phyloP scores from a whole-genome alignment of 2,888 invertebrate genomes.

The Nomada flava region DNA sequence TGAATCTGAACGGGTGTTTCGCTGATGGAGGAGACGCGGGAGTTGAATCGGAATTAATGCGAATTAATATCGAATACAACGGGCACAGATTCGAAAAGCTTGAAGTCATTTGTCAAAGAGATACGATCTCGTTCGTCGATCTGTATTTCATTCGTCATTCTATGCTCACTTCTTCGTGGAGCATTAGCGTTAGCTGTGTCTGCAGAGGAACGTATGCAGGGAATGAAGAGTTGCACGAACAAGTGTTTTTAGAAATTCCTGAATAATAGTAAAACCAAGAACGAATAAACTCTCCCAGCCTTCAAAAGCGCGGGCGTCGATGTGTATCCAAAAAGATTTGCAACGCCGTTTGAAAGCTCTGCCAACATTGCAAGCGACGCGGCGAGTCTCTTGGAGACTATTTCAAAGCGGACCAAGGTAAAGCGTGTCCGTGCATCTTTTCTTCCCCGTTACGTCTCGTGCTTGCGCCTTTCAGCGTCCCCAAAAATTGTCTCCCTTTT shows the following conservation, averaged over 20 bases:
- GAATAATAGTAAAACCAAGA: too few species aligned
- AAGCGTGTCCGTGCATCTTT: background rate
- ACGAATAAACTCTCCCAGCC: too few species aligned
- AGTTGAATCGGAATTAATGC: constrained; percentile 11
- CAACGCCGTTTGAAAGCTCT: background rate
- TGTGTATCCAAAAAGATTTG: background rate
- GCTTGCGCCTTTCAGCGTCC: background rate
- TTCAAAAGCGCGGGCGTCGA: background rate
- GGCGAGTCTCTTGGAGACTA: background rate
- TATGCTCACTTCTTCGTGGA: too few species aligned
- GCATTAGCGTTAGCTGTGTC: too few species aligned
- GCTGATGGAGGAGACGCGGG: background rate
- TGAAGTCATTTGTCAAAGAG: background rate
- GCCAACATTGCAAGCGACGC: background rate
- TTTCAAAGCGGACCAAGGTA: background rate
- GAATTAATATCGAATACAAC: constrained; percentile 5
- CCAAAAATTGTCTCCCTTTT: too few species aligned
- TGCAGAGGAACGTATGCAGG: background rate
- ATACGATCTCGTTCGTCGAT: background rate
- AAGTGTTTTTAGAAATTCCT: too few species aligned
- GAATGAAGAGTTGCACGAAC: background rate
- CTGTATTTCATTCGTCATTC: background rate
- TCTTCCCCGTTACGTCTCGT: background rate
- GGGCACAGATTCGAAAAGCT: too few species aligned
- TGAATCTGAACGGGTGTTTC: constrained; percentile 24